These are phyloP conservation scores for Apodemia mormo DNA, from an alignment of 2,888 invertebrate genomes.

Conservation along the genomic window DNA sequence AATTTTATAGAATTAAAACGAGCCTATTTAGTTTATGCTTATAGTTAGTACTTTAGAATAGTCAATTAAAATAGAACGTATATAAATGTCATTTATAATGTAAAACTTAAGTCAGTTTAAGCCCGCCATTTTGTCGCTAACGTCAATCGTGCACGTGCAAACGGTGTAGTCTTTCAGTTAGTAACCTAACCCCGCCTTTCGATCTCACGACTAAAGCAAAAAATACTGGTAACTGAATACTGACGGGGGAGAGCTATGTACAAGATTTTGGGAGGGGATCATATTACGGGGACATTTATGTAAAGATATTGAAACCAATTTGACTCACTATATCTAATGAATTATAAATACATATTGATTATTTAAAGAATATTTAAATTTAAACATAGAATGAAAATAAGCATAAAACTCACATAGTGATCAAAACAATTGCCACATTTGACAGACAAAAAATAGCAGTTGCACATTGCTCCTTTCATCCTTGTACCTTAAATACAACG, in stretches of 20 bases:
- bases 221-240: constrained; percentile 65
- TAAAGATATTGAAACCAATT: background rate
- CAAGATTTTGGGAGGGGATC: constrained; percentile 42
- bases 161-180: constrained; percentile 71
- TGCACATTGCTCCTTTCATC: too few species aligned
- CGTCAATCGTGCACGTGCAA: constrained; percentile 65
- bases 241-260: constrained; percentile 48
- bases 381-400: too few species aligned
- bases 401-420: too few species aligned
- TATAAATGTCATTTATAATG: background rate
- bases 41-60: too few species aligned
- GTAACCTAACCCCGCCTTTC: constrained; percentile 70
- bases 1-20: too few species aligned
- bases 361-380: too few species aligned
- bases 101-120: constrained; percentile 23
- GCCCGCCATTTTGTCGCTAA: constrained; percentile 49
- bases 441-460: too few species aligned
- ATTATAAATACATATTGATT: too few species aligned
- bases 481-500: too few species aligned
- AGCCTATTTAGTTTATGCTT: too few species aligned
- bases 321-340: background rate
- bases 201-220: constrained; percentile 60
- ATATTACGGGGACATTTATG: background rate
- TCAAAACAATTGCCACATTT: too few species aligned
- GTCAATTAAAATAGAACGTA: too few species aligned